Percentiles rank a stretch among this genome's conserved stretches.
These are phyloP conservation scores for Leucozona laternaria DNA, from an alignment of 2,888 invertebrate genomes.

Conservation along the genomic window DNA sequence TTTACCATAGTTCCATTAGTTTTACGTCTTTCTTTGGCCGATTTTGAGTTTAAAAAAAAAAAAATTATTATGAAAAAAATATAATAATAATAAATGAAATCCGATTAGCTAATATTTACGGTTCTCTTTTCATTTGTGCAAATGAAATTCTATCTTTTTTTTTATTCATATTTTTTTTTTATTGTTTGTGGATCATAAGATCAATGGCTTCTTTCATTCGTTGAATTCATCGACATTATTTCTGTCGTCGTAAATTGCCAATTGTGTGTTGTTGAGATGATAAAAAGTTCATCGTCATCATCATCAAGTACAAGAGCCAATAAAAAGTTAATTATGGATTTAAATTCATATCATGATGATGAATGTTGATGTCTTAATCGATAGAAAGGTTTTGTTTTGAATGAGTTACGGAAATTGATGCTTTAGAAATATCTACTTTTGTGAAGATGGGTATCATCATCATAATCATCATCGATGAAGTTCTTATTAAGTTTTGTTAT, in stretches of 20 bases:
- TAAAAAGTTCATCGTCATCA: background rate
- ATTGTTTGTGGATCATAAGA: conserved; percentile 48
- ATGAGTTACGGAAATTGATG: conserved; percentile 20
- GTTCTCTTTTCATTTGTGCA: conserved; percentile 35
- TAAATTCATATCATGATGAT: conserved; percentile 29
- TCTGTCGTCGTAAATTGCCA: background rate
- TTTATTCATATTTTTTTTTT: conserved; percentile 8
- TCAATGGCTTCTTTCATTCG: conserved; percentile 53
- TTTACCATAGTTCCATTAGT: conserved; percentile 59
- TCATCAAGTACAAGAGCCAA: conserved; percentile 20
- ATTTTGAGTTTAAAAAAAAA: conserved; percentile 25
- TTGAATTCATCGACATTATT: background rate
- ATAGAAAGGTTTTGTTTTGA: background rate
- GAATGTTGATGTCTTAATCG: conserved; percentile 34
- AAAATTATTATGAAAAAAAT: conserved; percentile 64
- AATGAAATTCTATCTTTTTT: conserved; percentile 66
- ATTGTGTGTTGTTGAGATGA: conserved; percentile 1
- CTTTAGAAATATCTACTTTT: conserved; percentile 1
- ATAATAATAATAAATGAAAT: conserved; percentile 51
- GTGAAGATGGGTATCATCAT: background rate
- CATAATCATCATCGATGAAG: background rate
- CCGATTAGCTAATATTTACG: conserved; percentile 72
- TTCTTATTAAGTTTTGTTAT: conserved; percentile 19
- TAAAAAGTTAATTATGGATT: conserved; percentile 43
- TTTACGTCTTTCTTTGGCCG: conserved; percentile 31